phyloP scores from a whole-genome alignment of 2,888 invertebrate genomes.

The Aphrophora alni region DNA sequence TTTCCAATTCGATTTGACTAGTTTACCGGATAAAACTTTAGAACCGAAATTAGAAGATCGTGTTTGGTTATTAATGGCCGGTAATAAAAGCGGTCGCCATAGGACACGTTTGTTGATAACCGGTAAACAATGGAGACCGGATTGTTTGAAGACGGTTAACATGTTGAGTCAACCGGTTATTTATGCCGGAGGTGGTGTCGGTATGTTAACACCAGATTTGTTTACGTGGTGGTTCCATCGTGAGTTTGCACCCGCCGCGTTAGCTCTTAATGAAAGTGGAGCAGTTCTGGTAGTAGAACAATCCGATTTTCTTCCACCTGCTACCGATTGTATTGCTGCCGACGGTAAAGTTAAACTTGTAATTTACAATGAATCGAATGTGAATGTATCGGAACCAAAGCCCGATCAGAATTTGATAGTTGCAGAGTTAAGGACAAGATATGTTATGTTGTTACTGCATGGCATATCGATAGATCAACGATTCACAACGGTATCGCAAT shows the following conservation, averaged over 20 bases:
- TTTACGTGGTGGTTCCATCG: constrained; percentile 61
- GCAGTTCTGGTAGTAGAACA: constrained; percentile 57
- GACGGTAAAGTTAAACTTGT: constrained; percentile 55
- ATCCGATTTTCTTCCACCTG: constrained; percentile 56
- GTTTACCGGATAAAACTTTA: constrained; percentile 54
- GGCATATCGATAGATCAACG: constrained; percentile 49
- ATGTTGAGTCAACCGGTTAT: constrained; percentile 61
- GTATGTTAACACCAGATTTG: constrained; percentile 57
- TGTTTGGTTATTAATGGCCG: constrained; percentile 59
- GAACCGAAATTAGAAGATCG: constrained; percentile 46
- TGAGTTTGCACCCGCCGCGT: constrained; percentile 59
- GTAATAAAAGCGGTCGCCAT: constrained; percentile 59
- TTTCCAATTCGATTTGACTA: constrained; percentile 58
- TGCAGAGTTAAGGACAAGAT: constrained; percentile 56
- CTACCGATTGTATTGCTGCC: constrained; percentile 56
- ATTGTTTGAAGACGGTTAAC: constrained; percentile 58
- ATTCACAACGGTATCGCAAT: constrained; percentile 48
- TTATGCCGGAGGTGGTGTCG: constrained; percentile 60
- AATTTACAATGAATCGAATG: constrained; percentile 35
- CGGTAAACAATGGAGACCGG: constrained; percentile 59
- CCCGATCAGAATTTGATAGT: constrained; percentile 53
- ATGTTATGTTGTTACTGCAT: constrained; percentile 54
- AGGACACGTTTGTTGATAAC: constrained; percentile 59
- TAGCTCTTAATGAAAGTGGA: constrained; percentile 58
- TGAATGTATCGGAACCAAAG: constrained; percentile 50